These are phyloP conservation scores for Xerus rutilus DNA, from an alignment of 2,797 vertebrate species.

Conservation along the genomic window DNA sequence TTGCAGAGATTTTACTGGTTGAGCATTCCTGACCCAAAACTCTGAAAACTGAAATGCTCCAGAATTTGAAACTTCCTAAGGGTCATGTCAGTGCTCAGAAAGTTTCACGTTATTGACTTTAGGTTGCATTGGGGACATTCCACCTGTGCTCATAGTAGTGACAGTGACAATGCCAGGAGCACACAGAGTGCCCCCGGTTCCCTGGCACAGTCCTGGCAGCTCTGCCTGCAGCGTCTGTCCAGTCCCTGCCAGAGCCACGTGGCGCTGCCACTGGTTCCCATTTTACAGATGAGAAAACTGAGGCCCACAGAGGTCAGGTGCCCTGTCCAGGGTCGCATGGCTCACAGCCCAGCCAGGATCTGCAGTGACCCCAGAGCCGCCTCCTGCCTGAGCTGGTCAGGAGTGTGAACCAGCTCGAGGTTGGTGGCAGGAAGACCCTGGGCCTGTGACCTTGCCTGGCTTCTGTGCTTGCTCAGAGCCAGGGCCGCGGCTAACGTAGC, in stretches of 20 bases:
- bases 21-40: too few species aligned
- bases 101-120: too few species aligned
- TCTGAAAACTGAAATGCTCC: background rate
- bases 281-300: background rate
- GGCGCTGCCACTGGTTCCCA: too few species aligned
- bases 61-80: background rate
- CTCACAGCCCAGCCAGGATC: accelerated
- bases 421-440: background rate
- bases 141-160: too few species aligned
- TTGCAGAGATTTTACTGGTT: background rate
- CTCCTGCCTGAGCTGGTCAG: too few species aligned
- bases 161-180: too few species aligned
- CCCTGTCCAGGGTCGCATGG: background rate
- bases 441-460: background rate
- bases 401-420: background rate
- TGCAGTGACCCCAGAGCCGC: background rate
- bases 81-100: background rate
- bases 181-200: background rate
- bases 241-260: background rate
- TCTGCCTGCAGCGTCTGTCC: background rate
- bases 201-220: too few species aligned
- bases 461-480: background rate
- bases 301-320: background rate
- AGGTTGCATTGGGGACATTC: background rate
- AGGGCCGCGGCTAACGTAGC: background rate